A percentile compares a stretch with the other conserved stretches of the same genome.
Conservation (phyloP, 2,113 vertebrate genomes). For the Ammodytes marinus region DNA sequence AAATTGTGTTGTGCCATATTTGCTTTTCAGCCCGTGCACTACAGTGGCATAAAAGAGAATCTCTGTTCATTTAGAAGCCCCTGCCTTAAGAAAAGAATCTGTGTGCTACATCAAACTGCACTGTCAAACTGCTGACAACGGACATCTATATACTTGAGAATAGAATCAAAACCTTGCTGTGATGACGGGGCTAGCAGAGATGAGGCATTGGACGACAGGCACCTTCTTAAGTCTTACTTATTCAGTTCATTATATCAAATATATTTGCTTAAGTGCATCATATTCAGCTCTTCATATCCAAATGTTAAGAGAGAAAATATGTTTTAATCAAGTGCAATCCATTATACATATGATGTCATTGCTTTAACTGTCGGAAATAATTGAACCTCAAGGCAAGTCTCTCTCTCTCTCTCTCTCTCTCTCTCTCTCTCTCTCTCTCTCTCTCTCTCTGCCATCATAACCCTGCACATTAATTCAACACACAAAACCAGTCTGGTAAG, state of each 20-base stretch:
- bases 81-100: conserved; percentile 28
- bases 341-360: conserved; percentile 23
- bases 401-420: not conserved
- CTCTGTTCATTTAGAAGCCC: conserved; percentile 60
- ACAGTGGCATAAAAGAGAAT: conserved; percentile 54
- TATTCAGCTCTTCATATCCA: not conserved
- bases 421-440: too few relatives aligned
- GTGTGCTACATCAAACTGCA: conserved; percentile 47
- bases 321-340: conserved; percentile 44
- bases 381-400: conserved; percentile 47
- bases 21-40: conserved; percentile 52
- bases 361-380: conserved; percentile 39
- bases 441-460: conserved; percentile 20
- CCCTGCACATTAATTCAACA: conserved; percentile 52
- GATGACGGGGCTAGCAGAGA: conserved; percentile 37
- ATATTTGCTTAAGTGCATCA: conserved; percentile 33
- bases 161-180: conserved; percentile 43
- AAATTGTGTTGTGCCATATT: conserved; percentile 56
- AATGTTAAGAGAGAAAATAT: conserved; percentile 21
- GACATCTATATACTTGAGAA: conserved; percentile 50
- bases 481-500: conserved; percentile 41
- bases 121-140: conserved; percentile 67
- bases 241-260: conserved; percentile 39
- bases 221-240: conserved; percentile 15
- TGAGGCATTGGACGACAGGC: conserved; percentile 45